Conservation (phyloP, 2,888 invertebrate species). For the Aporophyla lueneburgensis region DNA sequence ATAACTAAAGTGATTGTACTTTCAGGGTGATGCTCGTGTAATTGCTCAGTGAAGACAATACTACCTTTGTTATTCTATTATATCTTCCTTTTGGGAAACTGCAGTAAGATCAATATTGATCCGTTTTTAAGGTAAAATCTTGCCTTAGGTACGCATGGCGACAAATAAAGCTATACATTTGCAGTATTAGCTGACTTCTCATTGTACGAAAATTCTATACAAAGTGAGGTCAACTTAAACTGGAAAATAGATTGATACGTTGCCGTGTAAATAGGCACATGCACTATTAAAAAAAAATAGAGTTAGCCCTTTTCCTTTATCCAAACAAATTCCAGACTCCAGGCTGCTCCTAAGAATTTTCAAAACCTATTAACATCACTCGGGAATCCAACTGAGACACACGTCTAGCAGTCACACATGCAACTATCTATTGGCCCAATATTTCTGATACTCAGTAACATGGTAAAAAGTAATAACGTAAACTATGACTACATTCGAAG, state of each 20-base stretch:
- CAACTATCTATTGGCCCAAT: not conserved
- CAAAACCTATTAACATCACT: not conserved
- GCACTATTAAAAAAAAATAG: too few relatives aligned
- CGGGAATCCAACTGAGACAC: not conserved
- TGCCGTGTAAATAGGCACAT: too few relatives aligned
- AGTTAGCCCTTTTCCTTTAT: not conserved
- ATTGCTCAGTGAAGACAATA: conserved; percentile 23
- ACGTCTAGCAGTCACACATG: too few relatives aligned
- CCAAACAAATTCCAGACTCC: not conserved
- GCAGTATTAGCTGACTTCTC: too few relatives aligned
- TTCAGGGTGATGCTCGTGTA: not conserved
- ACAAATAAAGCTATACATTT: not conserved
- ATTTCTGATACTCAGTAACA: not conserved
- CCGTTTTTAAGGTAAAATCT: not conserved
- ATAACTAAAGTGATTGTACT: conserved; percentile 23
- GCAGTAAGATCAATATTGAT: not conserved
- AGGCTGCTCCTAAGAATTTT: not conserved
- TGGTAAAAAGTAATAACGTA: not conserved
- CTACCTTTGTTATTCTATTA: conserved; percentile 14
- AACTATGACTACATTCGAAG: not conserved
- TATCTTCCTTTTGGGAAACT: conserved; percentile 11
- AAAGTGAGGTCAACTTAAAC: too few relatives aligned
- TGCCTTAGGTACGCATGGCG: not conserved
- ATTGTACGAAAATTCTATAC: too few relatives aligned
- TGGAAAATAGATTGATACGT: too few relatives aligned